Percentiles rank a stretch among this genome's conserved stretches.
phyloP scores from a whole-genome alignment of 2,888 invertebrate species.

The Kryphioiulus occultus region DNA sequence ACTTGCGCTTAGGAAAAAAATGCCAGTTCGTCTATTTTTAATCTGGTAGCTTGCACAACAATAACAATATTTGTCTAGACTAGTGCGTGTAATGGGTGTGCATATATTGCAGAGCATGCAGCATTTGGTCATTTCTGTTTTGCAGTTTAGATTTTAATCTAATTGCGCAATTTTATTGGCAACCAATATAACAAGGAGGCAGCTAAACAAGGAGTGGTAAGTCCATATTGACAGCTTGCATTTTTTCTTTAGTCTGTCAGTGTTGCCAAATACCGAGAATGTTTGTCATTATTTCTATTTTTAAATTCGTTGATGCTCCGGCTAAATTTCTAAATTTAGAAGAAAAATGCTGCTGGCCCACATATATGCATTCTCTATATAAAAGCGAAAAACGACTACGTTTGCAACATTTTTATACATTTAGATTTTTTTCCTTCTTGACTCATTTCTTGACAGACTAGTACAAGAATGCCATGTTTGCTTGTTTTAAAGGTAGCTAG shows the following conservation, averaged over 20 bases:
- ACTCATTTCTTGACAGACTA: background rate
- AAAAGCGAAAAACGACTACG: background rate
- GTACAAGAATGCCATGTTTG: background rate
- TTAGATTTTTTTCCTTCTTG: background rate
- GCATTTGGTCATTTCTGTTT: background rate
- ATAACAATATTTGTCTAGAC: background rate
- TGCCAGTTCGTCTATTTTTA: background rate
- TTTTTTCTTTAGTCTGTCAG: background rate
- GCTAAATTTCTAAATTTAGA: constrained; percentile 4
- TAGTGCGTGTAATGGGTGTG: background rate
- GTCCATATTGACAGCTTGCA: background rate
- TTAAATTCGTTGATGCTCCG: background rate
- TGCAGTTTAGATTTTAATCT: background rate
- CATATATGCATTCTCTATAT: background rate
- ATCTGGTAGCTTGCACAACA: background rate
- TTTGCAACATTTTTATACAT: background rate
- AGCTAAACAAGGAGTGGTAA: background rate
- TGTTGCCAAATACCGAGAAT: background rate
- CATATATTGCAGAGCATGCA: background rate
- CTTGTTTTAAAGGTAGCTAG: background rate
- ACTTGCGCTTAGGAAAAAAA: background rate
- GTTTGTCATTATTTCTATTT: constrained; percentile 22
- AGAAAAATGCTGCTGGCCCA: background rate
- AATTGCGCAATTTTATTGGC: background rate
- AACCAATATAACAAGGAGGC: background rate